Base-by-base conservation (phyloP, 2,888 invertebrate genomes). In the Neoaliturus tenellus region DNA sequence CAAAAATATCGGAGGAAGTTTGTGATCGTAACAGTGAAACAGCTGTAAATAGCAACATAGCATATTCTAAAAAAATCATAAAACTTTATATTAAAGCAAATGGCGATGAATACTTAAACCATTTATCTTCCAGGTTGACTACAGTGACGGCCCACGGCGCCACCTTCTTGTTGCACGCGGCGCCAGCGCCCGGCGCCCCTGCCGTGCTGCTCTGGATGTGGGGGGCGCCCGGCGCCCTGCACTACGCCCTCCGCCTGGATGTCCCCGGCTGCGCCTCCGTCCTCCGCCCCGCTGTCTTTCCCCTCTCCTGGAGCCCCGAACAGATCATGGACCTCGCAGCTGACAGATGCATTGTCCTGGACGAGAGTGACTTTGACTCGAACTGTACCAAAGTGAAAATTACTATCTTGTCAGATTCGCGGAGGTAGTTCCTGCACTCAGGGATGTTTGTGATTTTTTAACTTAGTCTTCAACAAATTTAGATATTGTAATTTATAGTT, bases 151-250 rank as follows among this genome's bases (percentile, higher is more conserved):
- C 48, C 39, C 23, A 44, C 28, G 73, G 73, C 20, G 39, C 33
- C 51, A 39, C 73, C 17, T 82, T 84, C 62, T 58, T 84, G 33
- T 73, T 84, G 1, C 82, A 82, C 35, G 84, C 51, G 0, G 17
- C 23, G 23, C 69, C 82, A 0, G 78, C 75, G 2, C 62, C 55
- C 41, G 67, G 41, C 31, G 48, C 78, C 41, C 31, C 44, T 0
- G 78, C 51, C 3, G 67, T 84, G n/a, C 67, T 84, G 14, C 33
- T 84, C n/a, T 84, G 84, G 84, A 67, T 84, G 10, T 84, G 84
- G 84, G 23, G 78, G 12, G 78, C 75, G n/a, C 44, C 35, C 14
- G 78, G 39, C 51, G 73, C 78, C 31, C 41, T 69, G n/a, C 58
- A 39, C 23, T 83, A 80, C 44, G 14, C 33, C 28, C 80, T 83